Evolutionary conservation across 1,140 invertebrate genomes (phyloP), one percentile per base, ranked within the genome.

Genomic region (Aleiodes sp.): DNA sequence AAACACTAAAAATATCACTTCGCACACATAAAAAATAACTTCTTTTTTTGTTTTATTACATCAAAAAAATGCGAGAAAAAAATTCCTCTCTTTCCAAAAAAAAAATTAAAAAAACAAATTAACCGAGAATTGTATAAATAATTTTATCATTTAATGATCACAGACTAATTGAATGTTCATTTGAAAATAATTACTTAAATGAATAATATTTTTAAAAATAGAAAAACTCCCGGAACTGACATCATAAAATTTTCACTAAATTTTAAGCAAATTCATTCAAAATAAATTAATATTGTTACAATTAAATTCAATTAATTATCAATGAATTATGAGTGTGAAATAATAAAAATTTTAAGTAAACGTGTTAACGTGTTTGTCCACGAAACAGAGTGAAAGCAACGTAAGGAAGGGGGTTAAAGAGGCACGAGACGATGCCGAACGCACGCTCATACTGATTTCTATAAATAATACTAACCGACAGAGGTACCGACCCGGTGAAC

Each of bases 401-500:
- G 56, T 75, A 74, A 75, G 21, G 60, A 60, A 37, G 33, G 74
- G 75, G 76, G 71, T 77, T 75, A 75, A 74, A 83, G 75, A 80
- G 78, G 76, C 77, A 75, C 76, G 76, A 78, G 79, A 80, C 76
- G 80, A 81, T 76, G 75, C 78, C 76, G 77, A 82, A 81, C 79
- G 79, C 41, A 78, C 73, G 78, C 76, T 80, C 73, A 80, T 78
- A 83, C 80, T 83, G 81, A 82, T 83, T 84, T 84, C 83, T 85
- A 85, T 84, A 83, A 85, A 85, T 85, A 85, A 85, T 83, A 77
- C 70, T 79, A 70, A 80, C 75, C 76, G 56, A 68, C 74, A 79
- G 78, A 80, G 74, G 73, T 28, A 46, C 24, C 37, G 12, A 16
- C 21, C 3, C 33, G 37, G 43, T 24, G 14, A 63, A 63, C 61